A percentile compares a stretch with the other conserved stretches of the same genome.
phyloP scores from a whole-genome alignment of 2,888 invertebrate species.

The Trissolcus japonicus region DNA sequence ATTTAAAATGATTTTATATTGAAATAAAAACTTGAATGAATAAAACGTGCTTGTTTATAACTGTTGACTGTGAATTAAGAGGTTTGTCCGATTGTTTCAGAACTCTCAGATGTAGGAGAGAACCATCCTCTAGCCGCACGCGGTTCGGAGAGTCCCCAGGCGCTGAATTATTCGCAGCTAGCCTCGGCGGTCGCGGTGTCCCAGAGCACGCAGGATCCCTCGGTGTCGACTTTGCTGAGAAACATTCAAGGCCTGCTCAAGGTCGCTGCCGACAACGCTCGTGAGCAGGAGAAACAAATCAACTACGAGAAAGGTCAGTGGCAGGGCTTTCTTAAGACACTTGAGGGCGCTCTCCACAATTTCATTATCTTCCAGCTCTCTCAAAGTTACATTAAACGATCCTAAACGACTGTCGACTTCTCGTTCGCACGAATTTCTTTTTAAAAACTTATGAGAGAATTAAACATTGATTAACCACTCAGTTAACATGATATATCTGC shows the following conservation, averaged over 20 bases:
- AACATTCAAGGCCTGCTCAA: conserved; percentile 97
- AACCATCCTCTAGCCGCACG: conserved; percentile 81
- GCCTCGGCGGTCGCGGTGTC: conserved; percentile 80
- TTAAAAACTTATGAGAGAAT: conserved; percentile 1
- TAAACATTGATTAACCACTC: background rate
- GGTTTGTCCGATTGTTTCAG: conserved; percentile 72
- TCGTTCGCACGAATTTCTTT: conserved; percentile 17
- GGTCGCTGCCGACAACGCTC: conserved; percentile 97
- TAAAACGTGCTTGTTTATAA: too few relatives aligned
- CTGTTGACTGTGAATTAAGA: too few relatives aligned
- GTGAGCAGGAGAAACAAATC: conserved; percentile 96
- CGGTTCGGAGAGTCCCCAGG: conserved; percentile 80
- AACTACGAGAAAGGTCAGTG: conserved; percentile 96
- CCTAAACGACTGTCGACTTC: conserved; percentile 55
- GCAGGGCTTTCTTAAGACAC: conserved; percentile 75
- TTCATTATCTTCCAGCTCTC: conserved; percentile 75
- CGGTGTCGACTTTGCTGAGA: conserved; percentile 89
- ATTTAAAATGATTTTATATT: too few relatives aligned
- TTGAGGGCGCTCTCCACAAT: conserved; percentile 75
- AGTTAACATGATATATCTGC: background rate
- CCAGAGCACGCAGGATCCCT: conserved; percentile 79
- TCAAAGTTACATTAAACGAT: conserved; percentile 73
- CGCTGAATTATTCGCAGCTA: conserved; percentile 88
- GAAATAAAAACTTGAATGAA: conserved; percentile 12
- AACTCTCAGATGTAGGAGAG: conserved; percentile 86